Evolutionary conservation across 2,888 invertebrate species (phyloP), one percentile per base, ranked within the genome.

Genomic region (Hypolimnas misippus): DNA sequence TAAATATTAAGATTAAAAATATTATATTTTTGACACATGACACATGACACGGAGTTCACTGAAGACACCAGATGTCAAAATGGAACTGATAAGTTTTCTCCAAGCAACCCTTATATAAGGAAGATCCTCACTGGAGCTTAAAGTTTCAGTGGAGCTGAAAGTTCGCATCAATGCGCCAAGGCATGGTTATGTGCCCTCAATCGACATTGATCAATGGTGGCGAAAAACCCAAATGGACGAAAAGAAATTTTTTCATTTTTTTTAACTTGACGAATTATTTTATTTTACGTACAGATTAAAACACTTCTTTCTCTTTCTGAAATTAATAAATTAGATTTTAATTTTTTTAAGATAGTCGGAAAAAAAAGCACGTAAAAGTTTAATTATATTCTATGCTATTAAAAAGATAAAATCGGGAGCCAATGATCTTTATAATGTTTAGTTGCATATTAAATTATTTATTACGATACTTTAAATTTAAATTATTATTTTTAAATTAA

Each of bases 131-230:
- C 38, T 79, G 75, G 70, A 78, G 82, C 84, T 71, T 79, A 84
- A 84, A 82, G 68, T 75, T 77, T 74, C 82, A 79, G 68, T 75
- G 69, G 25, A 76, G 79, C 82, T 76, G 75, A 81, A 82, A 81
- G 67, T 64, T 70, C 74, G 68, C 74, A 69, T 75, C 76, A 72
- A 42, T 78, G 80, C 80, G 78, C 77, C 73, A 75, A 56, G 54
- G 40, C 25, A 60, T 46, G 54, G 56, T 33, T 10, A 76, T 76
- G 56, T 59, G 46, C 59, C 58, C 68, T 63, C 62, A 29, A 52
- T 35, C 62, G 62, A 51, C 40, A 33, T 46, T 60, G 31, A 35
- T 54, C 46, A 54, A 60, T 38, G 21, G 33, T 49, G 46, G 33
- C 42, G 44, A 44, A 53, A 46, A 46, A 12, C 35, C 35, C 35